Base-by-base conservation (phyloP, 2,888 invertebrate species). In the Branchellion lobata region DNA sequence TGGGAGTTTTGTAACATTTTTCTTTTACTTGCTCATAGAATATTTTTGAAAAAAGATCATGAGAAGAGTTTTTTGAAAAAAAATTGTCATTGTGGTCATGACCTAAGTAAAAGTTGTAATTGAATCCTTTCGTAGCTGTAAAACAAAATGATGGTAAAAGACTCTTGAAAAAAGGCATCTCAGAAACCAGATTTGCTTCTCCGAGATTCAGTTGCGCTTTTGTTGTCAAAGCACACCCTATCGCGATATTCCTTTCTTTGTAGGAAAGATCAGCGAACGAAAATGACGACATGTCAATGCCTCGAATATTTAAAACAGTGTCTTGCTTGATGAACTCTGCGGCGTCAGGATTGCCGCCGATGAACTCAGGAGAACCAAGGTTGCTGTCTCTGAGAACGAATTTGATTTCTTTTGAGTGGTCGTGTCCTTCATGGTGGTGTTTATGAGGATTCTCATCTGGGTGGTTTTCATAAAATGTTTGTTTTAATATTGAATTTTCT, bases 201-300 rank as follows among this genome's bases (percentile, higher is more conserved):
- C 34, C 76, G 11, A 81, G 53, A 27, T 74, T 69, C n/a, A 40
- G 31, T 51, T 82, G 81, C 3, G 75, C 76, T 24, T 83, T 79
- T 21, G 83, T 82, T 0, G 83, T 83, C 34, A 83, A 71, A n/a
- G 81, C 83, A 31, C 81, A 79, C 21, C 83, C 83, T 57, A 83
- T 77, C n/a, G 83, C 83, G 1, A 83, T 80, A 8, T 72, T 78
- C 53, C 51, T 71, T 51, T 80, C 80, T 14, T 51, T 36, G 34
- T 76, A 80, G n/a, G 40, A 76, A n/a, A 40, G 61, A n/a, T 75
- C 74, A 21, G 40, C 65, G 34, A 80, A 76, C 21, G 77, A 33
- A 33, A 33, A 34, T 24, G n/a, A 18, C 29, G 69, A 40, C 1
- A 68, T 40, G 11, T 57, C 51, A 18, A 74, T 31, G 40, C 51